A percentile compares a stretch with the other conserved stretches of the same genome.
Conservation (phyloP, 2,113 vertebrate species). For the Gavia stellata region DNA sequence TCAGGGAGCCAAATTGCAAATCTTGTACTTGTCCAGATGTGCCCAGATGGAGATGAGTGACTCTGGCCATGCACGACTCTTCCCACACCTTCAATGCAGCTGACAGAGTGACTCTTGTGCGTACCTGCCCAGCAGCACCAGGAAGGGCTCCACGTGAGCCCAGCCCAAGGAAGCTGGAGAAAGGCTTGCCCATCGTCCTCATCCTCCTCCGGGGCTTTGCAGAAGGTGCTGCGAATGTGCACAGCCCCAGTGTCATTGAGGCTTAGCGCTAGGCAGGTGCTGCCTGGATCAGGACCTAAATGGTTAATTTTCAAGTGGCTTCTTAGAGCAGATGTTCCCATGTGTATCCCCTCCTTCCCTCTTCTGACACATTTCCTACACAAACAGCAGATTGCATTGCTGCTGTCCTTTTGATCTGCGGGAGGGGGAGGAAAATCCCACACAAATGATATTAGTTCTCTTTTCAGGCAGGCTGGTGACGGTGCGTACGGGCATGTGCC, state of each 20-base stretch:
- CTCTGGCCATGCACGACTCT: background rate
- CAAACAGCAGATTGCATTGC: constrained; percentile 67
- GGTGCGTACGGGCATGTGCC: background rate
- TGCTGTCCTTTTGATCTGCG: constrained; percentile 63
- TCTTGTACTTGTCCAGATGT: background rate
- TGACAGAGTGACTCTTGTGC: rapidly evolving
- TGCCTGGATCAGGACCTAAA: background rate
- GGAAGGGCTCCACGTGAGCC: background rate
- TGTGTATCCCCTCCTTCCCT: constrained; percentile 62
- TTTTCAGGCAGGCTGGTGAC: constrained; percentile 4
- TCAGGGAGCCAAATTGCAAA: background rate
- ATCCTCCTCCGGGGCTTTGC: background rate
- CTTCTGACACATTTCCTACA: constrained; percentile 68
- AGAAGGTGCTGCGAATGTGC: background rate
- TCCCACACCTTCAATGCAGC: background rate
- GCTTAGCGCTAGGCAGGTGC: background rate
- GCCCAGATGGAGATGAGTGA: background rate
- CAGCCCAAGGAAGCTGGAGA: background rate
- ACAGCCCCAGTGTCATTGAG: background rate
- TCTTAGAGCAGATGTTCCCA: constrained; percentile 62
- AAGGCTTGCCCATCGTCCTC: background rate
- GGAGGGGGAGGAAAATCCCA: constrained; percentile 62
- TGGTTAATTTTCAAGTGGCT: constrained; percentile 59
- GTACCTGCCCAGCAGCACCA: background rate
- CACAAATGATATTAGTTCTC: constrained; percentile 50